phyloP scores from a whole-genome alignment of 2,888 invertebrate species.

The Neocrepidodera transversa region DNA sequence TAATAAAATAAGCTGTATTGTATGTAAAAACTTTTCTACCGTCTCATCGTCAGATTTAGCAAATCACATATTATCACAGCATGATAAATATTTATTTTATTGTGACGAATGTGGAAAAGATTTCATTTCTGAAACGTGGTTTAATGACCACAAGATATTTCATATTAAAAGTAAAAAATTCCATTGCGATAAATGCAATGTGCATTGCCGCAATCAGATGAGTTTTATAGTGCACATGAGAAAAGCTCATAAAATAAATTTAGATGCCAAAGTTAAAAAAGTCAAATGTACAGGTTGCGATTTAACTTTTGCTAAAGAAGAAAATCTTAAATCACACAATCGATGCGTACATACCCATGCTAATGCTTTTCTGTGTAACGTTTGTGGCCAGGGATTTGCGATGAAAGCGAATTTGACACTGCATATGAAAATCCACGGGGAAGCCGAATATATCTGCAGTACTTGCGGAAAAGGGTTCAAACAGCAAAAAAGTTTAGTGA shows the following conservation, averaged over 20 bases:
- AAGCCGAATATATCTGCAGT: conserved; percentile 63
- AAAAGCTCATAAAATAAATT: not conserved
- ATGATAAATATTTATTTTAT: conserved; percentile 58
- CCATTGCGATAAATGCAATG: not conserved
- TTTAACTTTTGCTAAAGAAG: conserved; percentile 45
- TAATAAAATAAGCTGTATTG: conserved; percentile 1
- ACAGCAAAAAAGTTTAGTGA: conserved; percentile 44
- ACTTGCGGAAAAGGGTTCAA: conserved; percentile 60
- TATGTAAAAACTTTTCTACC: conserved; percentile 17
- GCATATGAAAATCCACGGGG: conserved; percentile 62
- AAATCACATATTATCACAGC: conserved; percentile 40
- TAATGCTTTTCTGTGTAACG: conserved; percentile 54
- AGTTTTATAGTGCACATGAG: not conserved
- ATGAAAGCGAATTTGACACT: conserved; percentile 41
- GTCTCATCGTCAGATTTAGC: conserved; percentile 6
- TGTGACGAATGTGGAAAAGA: conserved; percentile 64
- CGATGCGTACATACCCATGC: conserved; percentile 50
- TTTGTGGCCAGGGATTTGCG: conserved; percentile 57
- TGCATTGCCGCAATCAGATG: not conserved
- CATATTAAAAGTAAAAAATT: conserved; percentile 46
- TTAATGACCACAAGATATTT: conserved; percentile 65
- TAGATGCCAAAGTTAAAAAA: not conserved
- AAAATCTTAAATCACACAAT: conserved; percentile 42
- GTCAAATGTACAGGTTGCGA: conserved; percentile 23
- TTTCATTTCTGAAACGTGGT: conserved; percentile 63